phyloP scores from a whole-genome alignment of 2,888 invertebrate species.

The Trachelus troglodyta region DNA sequence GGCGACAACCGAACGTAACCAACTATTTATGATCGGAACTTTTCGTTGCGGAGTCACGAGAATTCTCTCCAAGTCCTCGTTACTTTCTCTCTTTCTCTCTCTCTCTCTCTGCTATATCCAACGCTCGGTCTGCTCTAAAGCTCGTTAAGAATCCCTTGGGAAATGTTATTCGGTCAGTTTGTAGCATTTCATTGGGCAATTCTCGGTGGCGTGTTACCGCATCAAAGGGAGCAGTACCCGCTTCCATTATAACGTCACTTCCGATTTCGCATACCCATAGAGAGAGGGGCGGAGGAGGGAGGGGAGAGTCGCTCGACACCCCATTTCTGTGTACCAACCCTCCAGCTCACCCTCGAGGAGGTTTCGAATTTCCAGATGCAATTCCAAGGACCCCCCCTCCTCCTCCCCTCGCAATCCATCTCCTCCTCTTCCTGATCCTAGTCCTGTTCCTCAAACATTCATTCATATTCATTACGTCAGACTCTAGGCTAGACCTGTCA shows the following conservation, averaged over 20 bases:
- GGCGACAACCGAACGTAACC: too few relatives aligned
- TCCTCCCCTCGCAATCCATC: too few relatives aligned
- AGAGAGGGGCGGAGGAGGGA: constrained; percentile 11
- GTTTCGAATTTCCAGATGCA: constrained; percentile 43
- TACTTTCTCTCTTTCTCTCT: too few relatives aligned
- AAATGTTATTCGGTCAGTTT: too few relatives aligned
- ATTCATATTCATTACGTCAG: constrained; percentile 51
- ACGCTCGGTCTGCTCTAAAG: too few relatives aligned
- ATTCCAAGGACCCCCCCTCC: constrained; percentile 32
- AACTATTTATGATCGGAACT: too few relatives aligned
- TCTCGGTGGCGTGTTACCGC: constrained; percentile 26
- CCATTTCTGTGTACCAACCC: not conserved
- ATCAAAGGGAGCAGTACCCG: constrained; percentile 37
- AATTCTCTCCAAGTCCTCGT: too few relatives aligned
- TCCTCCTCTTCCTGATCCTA: too few relatives aligned
- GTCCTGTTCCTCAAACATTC: constrained; percentile 28
- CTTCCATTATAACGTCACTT: constrained; percentile 61
- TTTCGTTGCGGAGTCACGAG: too few relatives aligned
- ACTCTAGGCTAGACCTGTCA: constrained; percentile 29
- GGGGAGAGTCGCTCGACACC: not conserved
- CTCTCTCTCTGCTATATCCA: too few relatives aligned
- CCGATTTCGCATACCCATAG: constrained; percentile 52
- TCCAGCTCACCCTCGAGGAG: not conserved
- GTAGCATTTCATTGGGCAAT: constrained; percentile 38
- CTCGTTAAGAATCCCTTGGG: too few relatives aligned